phyloP scores from a whole-genome alignment of 1,140 invertebrate species.

The Diachasma alloeum region DNA sequence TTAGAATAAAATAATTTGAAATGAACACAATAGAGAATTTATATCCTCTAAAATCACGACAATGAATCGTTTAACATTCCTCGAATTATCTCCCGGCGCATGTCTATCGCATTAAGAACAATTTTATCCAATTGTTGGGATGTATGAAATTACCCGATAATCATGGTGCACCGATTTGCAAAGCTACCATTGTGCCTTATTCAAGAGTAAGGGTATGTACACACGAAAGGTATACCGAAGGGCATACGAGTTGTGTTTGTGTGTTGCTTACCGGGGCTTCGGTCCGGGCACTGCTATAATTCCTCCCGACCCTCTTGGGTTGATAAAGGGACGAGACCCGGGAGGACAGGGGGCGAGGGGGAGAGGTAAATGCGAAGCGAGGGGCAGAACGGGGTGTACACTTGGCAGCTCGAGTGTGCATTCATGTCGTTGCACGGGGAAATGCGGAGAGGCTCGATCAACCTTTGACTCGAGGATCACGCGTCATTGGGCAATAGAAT shows the following conservation, averaged over 20 bases:
- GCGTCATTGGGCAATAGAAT: constrained; percentile 23
- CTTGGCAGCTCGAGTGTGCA: constrained; percentile 36
- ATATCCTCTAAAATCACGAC: not conserved
- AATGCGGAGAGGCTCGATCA: constrained; percentile 3
- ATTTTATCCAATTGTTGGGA: not conserved
- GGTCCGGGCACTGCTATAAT: not conserved
- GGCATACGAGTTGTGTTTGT: not conserved
- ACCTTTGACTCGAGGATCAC: constrained; percentile 26
- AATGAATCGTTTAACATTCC: constrained; percentile 4
- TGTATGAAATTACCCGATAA: constrained; percentile 7
- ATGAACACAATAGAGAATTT: not conserved
- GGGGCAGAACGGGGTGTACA: constrained; percentile 2
- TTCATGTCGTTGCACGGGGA: constrained; percentile 37
- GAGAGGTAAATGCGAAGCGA: not conserved
- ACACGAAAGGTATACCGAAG: not conserved
- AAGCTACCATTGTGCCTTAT: not conserved
- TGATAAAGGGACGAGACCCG: not conserved
- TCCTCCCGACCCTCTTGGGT: not conserved
- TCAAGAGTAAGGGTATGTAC: not conserved
- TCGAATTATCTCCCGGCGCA: not conserved
- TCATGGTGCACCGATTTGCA: not conserved
- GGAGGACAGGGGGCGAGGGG: not conserved
- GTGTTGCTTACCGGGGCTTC: not conserved
- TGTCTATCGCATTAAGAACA: not conserved
- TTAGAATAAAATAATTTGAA: not conserved